A percentile compares a stretch with the other conserved stretches of the same genome.
Conservation (phyloP, 2,888 invertebrate genomes). For the Cephus runcator region DNA sequence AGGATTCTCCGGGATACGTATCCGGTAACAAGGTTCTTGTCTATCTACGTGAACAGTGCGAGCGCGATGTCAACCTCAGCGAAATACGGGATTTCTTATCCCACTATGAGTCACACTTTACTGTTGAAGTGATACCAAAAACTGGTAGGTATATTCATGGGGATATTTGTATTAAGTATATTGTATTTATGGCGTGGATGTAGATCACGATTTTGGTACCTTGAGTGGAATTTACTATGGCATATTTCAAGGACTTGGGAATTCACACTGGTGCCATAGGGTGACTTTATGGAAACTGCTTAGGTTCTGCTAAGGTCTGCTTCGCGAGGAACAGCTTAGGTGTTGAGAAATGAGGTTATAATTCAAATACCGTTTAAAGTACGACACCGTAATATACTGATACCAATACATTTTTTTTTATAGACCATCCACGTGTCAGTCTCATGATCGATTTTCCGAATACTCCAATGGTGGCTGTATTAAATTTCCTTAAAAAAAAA, state of each 20-base stretch:
- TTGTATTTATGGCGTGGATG: neutral
- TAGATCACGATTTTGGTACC: neutral
- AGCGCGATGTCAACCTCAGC: slow-evolving; percentile 33
- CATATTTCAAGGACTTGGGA: neutral
- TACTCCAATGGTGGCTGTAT: neutral
- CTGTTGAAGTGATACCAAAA: slow-evolving; percentile 47
- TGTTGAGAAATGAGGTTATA: neutral
- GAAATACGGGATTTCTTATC: slow-evolving; percentile 54
- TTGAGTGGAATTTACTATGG: neutral
- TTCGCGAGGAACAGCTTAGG: neutral
- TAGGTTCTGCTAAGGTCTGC: neutral
- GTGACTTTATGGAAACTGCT: neutral
- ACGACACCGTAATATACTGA: neutral
- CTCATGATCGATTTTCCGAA: neutral
- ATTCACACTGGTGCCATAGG: neutral
- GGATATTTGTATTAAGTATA: neutral
- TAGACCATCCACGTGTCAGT: neutral
- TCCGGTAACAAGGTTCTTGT: slow-evolving; percentile 45
- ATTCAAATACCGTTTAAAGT: neutral
- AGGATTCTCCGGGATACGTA: slow-evolving; percentile 25
- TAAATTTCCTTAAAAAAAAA: neutral
- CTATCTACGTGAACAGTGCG: slow-evolving; percentile 55
- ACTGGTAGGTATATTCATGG: slow-evolving; percentile 45
- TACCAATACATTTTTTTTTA: neutral
- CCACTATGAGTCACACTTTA: slow-evolving; percentile 44